Evolutionary conservation across 2,888 invertebrate species (phyloP).

Genomic region (Trichogramma evanescens): DNA sequence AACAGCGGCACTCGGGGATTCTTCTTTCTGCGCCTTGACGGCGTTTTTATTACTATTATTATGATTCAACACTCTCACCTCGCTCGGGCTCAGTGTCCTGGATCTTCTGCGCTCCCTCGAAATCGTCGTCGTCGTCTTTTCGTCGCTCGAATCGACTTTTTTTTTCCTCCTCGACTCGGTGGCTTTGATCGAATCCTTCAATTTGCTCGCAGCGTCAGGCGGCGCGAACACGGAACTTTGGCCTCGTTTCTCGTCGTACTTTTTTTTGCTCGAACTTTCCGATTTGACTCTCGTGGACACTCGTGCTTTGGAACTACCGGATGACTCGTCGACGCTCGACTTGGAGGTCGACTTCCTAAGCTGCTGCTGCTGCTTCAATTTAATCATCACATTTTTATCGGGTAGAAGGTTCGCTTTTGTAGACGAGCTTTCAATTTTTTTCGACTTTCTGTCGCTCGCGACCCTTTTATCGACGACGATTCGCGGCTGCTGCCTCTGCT

Average conservation of each 20-base stretch:
- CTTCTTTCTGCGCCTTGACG: neutral
- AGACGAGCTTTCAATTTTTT: neutral
- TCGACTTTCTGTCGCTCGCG: slow-evolving; percentile 3
- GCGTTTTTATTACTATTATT: neutral
- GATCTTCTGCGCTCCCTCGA: slow-evolving; percentile 35
- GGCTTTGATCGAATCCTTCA: neutral
- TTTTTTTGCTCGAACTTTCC: neutral
- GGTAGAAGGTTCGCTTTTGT: slow-evolving; percentile 4
- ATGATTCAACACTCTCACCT: slow-evolving; percentile 35
- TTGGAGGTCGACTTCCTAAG: neutral
- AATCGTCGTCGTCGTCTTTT: slow-evolving; percentile 1
- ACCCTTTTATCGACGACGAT: slow-evolving; percentile 4
- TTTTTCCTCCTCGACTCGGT: neutral
- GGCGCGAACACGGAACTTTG: slow-evolving; percentile 36
- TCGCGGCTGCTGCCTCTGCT: slow-evolving; percentile 4
- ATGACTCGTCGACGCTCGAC: slow-evolving; percentile 5
- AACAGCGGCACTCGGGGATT: neutral
- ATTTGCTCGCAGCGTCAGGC: slow-evolving; percentile 16
- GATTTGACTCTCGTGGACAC: neutral
- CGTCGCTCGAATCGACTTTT: slow-evolving; percentile 1
- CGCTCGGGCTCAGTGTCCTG: slow-evolving; percentile 41
- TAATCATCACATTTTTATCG: slow-evolving; percentile 14
- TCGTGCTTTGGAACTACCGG: neutral
- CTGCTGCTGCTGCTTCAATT: slow-evolving; percentile 1
- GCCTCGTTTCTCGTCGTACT: slow-evolving; percentile 36